Evolutionary conservation across 1,140 invertebrate genomes (phyloP).

Genomic region (Tetramorium alpestre): DNA sequence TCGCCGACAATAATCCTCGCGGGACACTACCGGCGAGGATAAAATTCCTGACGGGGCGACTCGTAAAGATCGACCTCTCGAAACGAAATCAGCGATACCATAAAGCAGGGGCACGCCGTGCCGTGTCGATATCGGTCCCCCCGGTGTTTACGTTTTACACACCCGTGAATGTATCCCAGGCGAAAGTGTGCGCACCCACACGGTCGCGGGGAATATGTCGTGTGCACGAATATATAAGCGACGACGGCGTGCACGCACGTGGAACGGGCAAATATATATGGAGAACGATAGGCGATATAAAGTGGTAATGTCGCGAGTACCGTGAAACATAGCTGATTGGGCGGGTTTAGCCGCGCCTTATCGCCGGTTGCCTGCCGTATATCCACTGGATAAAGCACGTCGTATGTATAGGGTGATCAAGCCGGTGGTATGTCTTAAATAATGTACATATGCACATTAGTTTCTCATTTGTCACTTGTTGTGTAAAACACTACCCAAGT

Average conservation of each 20-base stretch:
- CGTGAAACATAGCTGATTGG: constrained; percentile 78
- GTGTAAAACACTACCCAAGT: background rate
- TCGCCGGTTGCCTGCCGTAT: constrained; percentile 68
- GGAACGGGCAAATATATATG: constrained; percentile 71
- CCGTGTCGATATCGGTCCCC: constrained; percentile 65
- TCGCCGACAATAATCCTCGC: constrained; percentile 11
- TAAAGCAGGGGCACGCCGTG: constrained; percentile 65
- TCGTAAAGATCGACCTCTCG: constrained; percentile 63
- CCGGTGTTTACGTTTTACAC: constrained; percentile 69
- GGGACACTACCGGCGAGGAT: constrained; percentile 7
- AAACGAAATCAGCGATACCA: constrained; percentile 60
- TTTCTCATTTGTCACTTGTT: background rate
- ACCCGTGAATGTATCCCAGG: constrained; percentile 48
- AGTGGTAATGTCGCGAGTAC: constrained; percentile 74
- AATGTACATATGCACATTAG: background rate
- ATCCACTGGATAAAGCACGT: constrained; percentile 57
- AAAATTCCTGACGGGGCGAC: constrained; percentile 29
- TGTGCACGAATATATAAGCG: background rate
- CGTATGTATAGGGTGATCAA: constrained; percentile 39
- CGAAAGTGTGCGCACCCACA: constrained; percentile 49
- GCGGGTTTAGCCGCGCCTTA: constrained; percentile 74
- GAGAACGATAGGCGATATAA: constrained; percentile 76
- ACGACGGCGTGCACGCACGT: constrained; percentile 43
- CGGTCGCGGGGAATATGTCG: constrained; percentile 3
- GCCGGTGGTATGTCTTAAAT: background rate